These are phyloP conservation scores for Antennarius maculatus DNA, from an alignment of 2,797 vertebrate genomes.

Conservation along the genomic window DNA sequence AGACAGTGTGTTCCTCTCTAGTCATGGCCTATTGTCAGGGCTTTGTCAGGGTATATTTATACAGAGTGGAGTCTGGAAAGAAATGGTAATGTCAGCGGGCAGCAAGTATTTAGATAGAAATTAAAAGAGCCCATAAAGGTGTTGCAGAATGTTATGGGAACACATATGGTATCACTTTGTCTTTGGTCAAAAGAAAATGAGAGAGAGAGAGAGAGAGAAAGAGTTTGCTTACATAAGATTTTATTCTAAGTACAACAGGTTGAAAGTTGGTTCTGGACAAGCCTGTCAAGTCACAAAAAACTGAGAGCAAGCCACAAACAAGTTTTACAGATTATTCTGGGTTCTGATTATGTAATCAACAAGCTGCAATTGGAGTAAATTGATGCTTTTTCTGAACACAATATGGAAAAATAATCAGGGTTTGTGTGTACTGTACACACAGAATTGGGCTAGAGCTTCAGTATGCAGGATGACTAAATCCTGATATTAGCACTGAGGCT, in stretches of 20 bases:
- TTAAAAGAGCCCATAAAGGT: too few species aligned
- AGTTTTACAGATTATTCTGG: constrained; percentile 4
- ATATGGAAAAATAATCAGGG: constrained; percentile 53
- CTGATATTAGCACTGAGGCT: constrained; percentile 42
- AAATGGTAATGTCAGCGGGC: neutral
- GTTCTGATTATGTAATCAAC: constrained; percentile 38
- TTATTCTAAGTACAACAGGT: neutral
- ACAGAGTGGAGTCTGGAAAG: too few species aligned
- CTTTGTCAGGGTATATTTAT: neutral
- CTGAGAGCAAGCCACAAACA: neutral
- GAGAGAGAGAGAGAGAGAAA: too few species aligned
- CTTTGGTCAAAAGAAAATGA: too few species aligned
- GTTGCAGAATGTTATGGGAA: neutral
- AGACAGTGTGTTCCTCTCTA: neutral
- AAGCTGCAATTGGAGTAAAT: constrained; percentile 10
- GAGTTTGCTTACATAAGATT: too few species aligned
- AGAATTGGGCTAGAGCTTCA: constrained; percentile 27
- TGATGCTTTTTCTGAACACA: constrained; percentile 9
- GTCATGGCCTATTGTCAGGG: too few species aligned
- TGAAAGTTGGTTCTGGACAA: neutral
- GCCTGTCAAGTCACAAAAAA: neutral
- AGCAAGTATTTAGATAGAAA: too few species aligned
- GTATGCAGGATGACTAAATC: constrained; percentile 33
- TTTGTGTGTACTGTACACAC: constrained; percentile 16
- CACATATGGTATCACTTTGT: neutral